Conservation (phyloP, 2,113 vertebrate genomes). For the Sciurus niger region DNA sequence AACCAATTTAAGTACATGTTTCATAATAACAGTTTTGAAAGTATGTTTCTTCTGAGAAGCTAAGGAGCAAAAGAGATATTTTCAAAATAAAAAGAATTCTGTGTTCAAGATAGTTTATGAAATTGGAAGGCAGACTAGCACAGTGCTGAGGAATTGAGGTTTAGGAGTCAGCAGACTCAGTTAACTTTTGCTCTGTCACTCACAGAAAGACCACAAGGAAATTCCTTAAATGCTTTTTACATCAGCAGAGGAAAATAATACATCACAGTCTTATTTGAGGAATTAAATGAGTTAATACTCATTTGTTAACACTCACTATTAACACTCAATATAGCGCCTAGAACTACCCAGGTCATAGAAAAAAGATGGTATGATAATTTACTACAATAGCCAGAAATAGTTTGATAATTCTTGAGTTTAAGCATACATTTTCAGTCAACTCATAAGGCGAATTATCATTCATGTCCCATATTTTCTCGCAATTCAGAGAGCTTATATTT, state of each 20-base stretch:
- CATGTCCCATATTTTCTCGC: neutral
- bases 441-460: neutral
- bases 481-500: neutral
- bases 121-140: conserved; percentile 18
- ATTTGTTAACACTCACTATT: neutral
- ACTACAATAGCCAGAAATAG: neutral
- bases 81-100: neutral
- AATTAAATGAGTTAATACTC: neutral
- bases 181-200: neutral
- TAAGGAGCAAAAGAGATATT: neutral
- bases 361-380: neutral
- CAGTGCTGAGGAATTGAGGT: neutral
- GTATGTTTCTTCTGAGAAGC: neutral
- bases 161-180: neutral
- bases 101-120: neutral
- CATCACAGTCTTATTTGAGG: neutral
- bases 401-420: neutral
- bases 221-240: neutral
- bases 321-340: neutral
- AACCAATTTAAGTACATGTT: conserved; percentile 27
- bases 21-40: neutral
- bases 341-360: neutral
- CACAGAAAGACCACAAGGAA: neutral
- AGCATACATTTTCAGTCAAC: neutral
- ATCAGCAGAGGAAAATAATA: conserved; percentile 7